phyloP scores from a whole-genome alignment of 1,140 invertebrate species.

The Adelges cooleyi region DNA sequence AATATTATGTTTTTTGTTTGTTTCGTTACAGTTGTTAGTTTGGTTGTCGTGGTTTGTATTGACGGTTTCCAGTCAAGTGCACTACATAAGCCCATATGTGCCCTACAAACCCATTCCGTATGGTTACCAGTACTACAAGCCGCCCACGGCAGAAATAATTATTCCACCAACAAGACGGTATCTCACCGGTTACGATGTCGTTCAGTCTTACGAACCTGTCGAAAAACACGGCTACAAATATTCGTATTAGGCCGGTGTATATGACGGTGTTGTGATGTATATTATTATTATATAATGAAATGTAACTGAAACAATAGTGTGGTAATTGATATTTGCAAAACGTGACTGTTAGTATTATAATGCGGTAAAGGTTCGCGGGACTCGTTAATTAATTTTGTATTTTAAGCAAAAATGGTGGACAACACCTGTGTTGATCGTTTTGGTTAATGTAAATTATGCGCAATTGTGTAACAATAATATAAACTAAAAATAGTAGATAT shows the following conservation, averaged over 20 bases:
- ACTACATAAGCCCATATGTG: not conserved
- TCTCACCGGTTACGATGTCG: conserved; percentile 38
- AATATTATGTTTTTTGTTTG: not conserved
- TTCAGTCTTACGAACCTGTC: conserved; percentile 38
- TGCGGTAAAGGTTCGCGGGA: too few species aligned
- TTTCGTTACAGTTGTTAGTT: not conserved
- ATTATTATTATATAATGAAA: too few species aligned
- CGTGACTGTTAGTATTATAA: too few species aligned
- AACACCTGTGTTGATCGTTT: too few species aligned
- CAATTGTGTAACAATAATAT: too few species aligned
- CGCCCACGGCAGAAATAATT: not conserved
- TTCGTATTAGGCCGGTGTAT: conserved; percentile 34
- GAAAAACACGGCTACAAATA: conserved; percentile 41
- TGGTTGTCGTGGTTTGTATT: not conserved
- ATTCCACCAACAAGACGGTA: conserved; percentile 36
- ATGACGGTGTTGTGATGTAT: too few species aligned
- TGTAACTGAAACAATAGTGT: too few species aligned
- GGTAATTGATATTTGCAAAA: too few species aligned
- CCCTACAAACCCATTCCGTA: conserved; percentile 5
- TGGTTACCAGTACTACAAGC: not conserved
- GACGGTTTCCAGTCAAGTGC: not conserved
- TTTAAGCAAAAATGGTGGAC: too few species aligned
- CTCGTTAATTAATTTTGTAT: too few species aligned
- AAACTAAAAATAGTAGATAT: too few species aligned
- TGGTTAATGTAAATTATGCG: too few species aligned